Evolutionary conservation across 2,797 vertebrate genomes (phyloP), one percentile per base, ranked within the genome.

Genomic region (Chanos chanos): DNA sequence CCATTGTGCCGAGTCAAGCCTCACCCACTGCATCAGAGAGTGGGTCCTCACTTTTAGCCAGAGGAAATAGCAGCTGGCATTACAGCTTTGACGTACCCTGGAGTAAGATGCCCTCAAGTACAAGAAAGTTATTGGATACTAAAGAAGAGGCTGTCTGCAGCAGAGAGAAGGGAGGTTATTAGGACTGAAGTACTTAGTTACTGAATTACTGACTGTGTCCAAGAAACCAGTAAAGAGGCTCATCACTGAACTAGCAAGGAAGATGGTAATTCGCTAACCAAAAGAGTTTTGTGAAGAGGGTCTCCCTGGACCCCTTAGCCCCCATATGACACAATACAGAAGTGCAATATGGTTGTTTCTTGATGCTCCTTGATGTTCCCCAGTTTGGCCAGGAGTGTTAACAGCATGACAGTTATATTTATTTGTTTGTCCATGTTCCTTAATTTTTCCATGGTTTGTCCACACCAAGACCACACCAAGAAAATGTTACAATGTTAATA

Each of bases 211-310:
- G 2, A 12, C 30, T 16, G 60, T 55, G 7, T 70, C 70, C 56
- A 70, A 64, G 4, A 68, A 64, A 33, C 56, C 49, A 15, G 34
- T 57, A 49, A 67, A 68, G 47, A 66, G 4, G n/a, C 70, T 76
- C 30, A 27, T 61, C 18, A 7, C 4, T 33, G 50, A 67, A 41
- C 61, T 49, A 21, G 25, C 57, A 34, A 67, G 39, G 27, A 36
- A 18, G 3, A 54, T 66, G 39, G 40, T 61, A 30, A 19, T 64
- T 36, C 1, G 1, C 5, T 66, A 66, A 58, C 40, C 50, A 15
- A 70, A 58, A 56, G 66, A 69, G 7, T 72, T 72, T 19, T 8
- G 1, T 52, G 60, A 70, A 55, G 59, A 72, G 34, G n/a, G n/a
- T n/a, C n/a, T n/a, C n/a, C n/a, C n/a, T n/a, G n/a, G n/a, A n/a